phyloP scores from a whole-genome alignment of 2,113 vertebrate genomes.

The Pycnonotus jocosus region DNA sequence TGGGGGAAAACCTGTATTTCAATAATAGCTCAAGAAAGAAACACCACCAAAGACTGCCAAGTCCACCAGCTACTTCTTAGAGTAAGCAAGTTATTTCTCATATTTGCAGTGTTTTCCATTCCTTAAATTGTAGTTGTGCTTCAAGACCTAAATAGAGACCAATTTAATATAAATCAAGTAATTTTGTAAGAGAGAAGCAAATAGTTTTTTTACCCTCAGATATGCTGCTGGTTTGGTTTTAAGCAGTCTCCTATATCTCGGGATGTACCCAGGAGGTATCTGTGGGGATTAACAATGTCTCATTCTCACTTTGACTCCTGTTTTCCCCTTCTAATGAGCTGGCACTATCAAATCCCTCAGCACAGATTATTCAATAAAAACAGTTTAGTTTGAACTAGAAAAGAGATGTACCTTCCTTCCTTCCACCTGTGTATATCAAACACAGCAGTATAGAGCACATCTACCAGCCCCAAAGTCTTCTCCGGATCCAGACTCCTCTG shows the following conservation, averaged over 20 bases:
- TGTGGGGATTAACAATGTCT: background rate
- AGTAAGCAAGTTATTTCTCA: background rate
- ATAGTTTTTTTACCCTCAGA: background rate
- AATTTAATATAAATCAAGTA: background rate
- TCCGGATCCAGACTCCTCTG: slow-evolving; percentile 96
- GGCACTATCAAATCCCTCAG: background rate
- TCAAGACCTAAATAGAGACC: background rate
- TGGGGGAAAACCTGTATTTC: background rate
- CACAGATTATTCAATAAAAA: background rate
- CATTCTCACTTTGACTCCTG: background rate
- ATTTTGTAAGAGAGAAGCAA: background rate
- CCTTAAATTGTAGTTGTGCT: background rate
- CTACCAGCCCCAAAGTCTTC: slow-evolving; percentile 94
- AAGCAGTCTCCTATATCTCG: background rate
- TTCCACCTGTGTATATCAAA: slow-evolving; percentile 93
- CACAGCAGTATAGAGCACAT: slow-evolving; percentile 94
- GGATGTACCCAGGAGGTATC: background rate
- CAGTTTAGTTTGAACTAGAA: background rate
- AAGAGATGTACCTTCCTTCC: slow-evolving; percentile 80
- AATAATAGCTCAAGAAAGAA: background rate
- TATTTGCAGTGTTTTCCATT: background rate
- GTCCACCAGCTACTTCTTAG: background rate
- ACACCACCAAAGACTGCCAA: background rate
- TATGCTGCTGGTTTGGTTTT: background rate
- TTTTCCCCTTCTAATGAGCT: background rate